These are phyloP conservation scores for Atethmia centrago DNA, from an alignment of 2,888 invertebrate genomes.

Conservation along the genomic window DNA sequence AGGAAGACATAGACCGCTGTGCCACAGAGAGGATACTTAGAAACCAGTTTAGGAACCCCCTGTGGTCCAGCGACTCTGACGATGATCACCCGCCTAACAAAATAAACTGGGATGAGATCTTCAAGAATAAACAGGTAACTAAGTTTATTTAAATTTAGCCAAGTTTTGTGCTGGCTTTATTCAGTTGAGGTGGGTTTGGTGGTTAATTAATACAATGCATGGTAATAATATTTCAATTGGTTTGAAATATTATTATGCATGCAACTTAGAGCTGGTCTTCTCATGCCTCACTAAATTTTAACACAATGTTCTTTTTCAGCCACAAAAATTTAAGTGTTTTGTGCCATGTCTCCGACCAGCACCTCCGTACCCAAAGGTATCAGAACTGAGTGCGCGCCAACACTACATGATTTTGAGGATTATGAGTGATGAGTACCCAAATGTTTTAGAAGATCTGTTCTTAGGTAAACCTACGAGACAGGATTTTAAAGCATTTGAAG, in stretches of 20 bases:
- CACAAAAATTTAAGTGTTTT: constrained; percentile 58
- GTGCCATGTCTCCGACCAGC: constrained; percentile 74
- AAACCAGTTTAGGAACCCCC: constrained; percentile 79
- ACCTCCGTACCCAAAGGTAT: constrained; percentile 77
- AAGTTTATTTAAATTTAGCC: not conserved
- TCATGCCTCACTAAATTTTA: not conserved
- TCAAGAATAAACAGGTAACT: constrained; percentile 53
- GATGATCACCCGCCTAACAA: constrained; percentile 66
- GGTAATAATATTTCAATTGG: constrained; percentile 63
- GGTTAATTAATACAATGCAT: not conserved
- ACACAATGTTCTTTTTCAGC: constrained; percentile 62
- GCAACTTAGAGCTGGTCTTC: not conserved
- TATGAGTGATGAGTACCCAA: constrained; percentile 71
- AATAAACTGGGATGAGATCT: constrained; percentile 81
- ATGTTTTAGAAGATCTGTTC: constrained; percentile 70
- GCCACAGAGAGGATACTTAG: constrained; percentile 79
- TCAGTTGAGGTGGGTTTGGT: not conserved
- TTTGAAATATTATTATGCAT: too few species aligned
- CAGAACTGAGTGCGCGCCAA: constrained; percentile 73
- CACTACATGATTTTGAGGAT: constrained; percentile 80
- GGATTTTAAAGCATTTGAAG: constrained; percentile 78
- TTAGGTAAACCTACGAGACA: constrained; percentile 72
- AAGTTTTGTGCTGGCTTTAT: not conserved
- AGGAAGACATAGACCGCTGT: constrained; percentile 77
- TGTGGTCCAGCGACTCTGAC: constrained; percentile 79